Evolutionary conservation across 2,888 invertebrate genomes (phyloP).

Genomic region (Xylota segnis): DNA sequence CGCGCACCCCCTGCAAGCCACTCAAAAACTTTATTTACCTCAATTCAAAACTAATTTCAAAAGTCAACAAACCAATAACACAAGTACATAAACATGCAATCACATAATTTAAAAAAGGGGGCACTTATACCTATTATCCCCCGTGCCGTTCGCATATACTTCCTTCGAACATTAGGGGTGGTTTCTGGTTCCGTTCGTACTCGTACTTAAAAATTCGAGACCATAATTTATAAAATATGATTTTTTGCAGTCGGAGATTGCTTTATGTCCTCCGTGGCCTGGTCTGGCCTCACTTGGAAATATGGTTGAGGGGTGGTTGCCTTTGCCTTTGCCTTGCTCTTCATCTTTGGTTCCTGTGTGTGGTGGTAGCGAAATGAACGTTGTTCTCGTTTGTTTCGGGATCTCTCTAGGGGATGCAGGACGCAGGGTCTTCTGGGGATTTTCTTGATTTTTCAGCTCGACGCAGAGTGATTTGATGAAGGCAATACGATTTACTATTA

Average conservation of each 20-base stretch:
- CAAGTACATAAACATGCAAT: constrained; percentile 79
- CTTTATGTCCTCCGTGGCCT: constrained; percentile 40
- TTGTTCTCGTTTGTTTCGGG: constrained; percentile 59
- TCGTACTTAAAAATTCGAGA: constrained; percentile 31
- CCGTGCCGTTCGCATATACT: constrained; percentile 7
- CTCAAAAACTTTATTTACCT: constrained; percentile 81
- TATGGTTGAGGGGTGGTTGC: constrained; percentile 10
- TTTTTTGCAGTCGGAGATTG: constrained; percentile 45
- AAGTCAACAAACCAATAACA: constrained; percentile 84
- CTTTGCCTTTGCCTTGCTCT: constrained; percentile 12
- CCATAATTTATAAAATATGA: constrained; percentile 72
- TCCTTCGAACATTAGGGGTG: constrained; percentile 36
- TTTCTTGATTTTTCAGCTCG: constrained; percentile 42
- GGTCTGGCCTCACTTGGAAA: neutral
- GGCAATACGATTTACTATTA: constrained; percentile 49
- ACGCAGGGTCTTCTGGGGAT: constrained; percentile 54
- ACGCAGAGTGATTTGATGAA: constrained; percentile 17
- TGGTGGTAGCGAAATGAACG: constrained; percentile 58
- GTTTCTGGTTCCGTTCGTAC: neutral
- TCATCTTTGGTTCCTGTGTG: neutral
- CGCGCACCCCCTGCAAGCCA: constrained; percentile 36
- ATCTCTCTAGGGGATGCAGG: constrained; percentile 62
- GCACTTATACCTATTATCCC: constrained; percentile 73
- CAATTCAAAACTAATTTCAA: constrained; percentile 84
- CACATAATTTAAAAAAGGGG: constrained; percentile 77